Conservation (phyloP, 2,113 vertebrate species). For the Antennarius striatus region DNA sequence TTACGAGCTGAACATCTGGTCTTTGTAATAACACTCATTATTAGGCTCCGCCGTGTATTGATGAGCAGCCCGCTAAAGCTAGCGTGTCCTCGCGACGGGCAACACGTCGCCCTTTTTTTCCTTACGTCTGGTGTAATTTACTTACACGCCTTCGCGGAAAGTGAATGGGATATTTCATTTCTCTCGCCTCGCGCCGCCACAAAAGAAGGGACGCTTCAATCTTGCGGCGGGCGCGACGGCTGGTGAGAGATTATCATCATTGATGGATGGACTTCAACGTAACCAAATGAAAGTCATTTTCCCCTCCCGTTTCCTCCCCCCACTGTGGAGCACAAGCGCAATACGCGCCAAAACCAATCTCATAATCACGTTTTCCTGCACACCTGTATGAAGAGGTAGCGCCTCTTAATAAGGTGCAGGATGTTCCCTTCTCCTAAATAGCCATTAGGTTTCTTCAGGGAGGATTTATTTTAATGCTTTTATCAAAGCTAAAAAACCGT, state of each 20-base stretch:
- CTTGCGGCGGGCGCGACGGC: slow-evolving; percentile 17
- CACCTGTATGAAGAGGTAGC: slow-evolving; percentile 4
- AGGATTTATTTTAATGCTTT: slow-evolving; percentile 16
- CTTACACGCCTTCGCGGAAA: slow-evolving; percentile 14
- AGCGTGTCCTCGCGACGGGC: no score
- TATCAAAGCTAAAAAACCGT: neutral
- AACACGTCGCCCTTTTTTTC: neutral
- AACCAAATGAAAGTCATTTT: slow-evolving; percentile 69
- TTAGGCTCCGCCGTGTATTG: slow-evolving; percentile 32
- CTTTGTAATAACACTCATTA: slow-evolving; percentile 59
- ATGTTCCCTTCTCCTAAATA: slow-evolving; percentile 14
- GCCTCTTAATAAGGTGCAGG: slow-evolving; percentile 18
- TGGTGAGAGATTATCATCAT: slow-evolving; percentile 55
- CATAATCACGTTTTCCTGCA: slow-evolving; percentile 39
- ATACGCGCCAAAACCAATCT: slow-evolving; percentile 32
- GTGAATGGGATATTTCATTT: slow-evolving; percentile 46
- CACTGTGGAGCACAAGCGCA: slow-evolving; percentile 32
- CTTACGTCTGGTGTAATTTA: slow-evolving; percentile 29
- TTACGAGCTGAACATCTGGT: slow-evolving; percentile 64
- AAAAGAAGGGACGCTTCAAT: slow-evolving; percentile 36
- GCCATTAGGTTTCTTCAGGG: slow-evolving; percentile 12
- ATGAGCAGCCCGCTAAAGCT: slow-evolving; percentile 12
- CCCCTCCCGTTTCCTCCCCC: neutral
- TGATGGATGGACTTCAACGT: slow-evolving; percentile 57
- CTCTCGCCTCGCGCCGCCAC: neutral